Conservation (phyloP, 2,888 invertebrate species). For the Drosophila atripex region DNA sequence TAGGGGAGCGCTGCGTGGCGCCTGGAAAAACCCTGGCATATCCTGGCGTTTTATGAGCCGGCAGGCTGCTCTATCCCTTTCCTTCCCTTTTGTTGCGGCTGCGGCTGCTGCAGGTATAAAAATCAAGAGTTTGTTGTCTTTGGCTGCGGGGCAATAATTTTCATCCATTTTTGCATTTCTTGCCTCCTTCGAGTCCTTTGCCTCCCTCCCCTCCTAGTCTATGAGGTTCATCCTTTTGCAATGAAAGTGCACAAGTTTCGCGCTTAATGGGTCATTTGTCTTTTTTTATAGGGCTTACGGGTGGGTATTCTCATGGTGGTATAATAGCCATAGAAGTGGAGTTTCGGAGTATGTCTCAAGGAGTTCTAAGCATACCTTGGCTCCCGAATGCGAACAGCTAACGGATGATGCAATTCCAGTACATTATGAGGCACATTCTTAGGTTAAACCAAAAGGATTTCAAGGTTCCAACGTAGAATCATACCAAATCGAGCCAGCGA, state of each 20-base stretch:
- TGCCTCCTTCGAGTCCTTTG: slow-evolving; percentile 4
- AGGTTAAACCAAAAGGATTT: no score
- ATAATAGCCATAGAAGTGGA: slow-evolving; percentile 7
- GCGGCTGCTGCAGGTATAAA: slow-evolving; percentile 63
- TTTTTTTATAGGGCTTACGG: slow-evolving; percentile 65
- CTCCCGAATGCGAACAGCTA: slow-evolving; percentile 40
- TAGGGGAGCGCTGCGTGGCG: slow-evolving; percentile 72
- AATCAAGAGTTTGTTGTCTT: slow-evolving; percentile 80
- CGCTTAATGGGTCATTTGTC: slow-evolving; percentile 80
- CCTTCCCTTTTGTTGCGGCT: slow-evolving; percentile 26
- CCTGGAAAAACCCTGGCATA: slow-evolving; percentile 34
- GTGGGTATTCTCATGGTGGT: slow-evolving; percentile 2
- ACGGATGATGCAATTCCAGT: neutral
- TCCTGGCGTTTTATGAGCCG: slow-evolving; percentile 71
- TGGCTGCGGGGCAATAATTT: slow-evolving; percentile 76
- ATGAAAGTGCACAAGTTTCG: slow-evolving; percentile 76
- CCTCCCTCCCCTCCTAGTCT: slow-evolving; percentile 7
- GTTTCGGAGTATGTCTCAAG: neutral
- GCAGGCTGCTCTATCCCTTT: slow-evolving; percentile 55
- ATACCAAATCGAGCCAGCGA: no score
- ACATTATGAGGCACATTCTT: no score
- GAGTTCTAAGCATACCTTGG: slow-evolving; percentile 29
- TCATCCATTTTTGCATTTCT: slow-evolving; percentile 59
- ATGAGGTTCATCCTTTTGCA: slow-evolving; percentile 43
- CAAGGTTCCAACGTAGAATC: no score